A percentile compares a stretch with the other conserved stretches of the same genome.
phyloP scores from a whole-genome alignment of 2,113 vertebrate species.

The Albula goreensis region DNA sequence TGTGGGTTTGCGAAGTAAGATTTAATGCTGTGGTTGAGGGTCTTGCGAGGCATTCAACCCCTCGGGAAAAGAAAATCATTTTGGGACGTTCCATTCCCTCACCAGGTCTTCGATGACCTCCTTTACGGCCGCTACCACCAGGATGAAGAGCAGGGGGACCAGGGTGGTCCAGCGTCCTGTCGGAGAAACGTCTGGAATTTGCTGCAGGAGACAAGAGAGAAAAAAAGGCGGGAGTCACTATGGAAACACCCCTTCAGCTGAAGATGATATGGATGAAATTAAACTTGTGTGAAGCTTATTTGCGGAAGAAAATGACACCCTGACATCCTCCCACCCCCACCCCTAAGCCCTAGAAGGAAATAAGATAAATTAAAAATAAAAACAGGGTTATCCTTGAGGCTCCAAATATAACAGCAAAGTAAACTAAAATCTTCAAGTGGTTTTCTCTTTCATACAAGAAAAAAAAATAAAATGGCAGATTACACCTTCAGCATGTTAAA shows the following conservation, averaged over 20 bases:
- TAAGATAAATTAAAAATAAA: no score
- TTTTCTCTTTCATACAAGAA: neutral
- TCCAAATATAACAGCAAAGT: neutral
- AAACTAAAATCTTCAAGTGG: neutral
- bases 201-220: conserved; percentile 63
- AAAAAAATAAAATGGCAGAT: neutral
- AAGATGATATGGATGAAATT: no score
- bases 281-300: no score
- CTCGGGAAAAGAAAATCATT: neutral
- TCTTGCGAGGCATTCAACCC: neutral
- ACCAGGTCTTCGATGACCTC: conserved; percentile 98
- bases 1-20: neutral
- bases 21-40: neutral
- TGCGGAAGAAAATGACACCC: no score
- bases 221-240: neutral
- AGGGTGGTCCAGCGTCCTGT: conserved; percentile 96
- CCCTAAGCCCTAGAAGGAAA: no score
- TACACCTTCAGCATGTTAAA: neutral
- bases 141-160: conserved; percentile 95
- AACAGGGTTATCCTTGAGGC: neutral
- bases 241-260: no score
- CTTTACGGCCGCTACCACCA: conserved; percentile 94
- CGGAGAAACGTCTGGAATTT: conserved; percentile 98
- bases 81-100: conserved; percentile 58
- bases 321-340: no score